Conservation (phyloP, 1,140 invertebrate species). For the Oreohelix idahoensis region DNA sequence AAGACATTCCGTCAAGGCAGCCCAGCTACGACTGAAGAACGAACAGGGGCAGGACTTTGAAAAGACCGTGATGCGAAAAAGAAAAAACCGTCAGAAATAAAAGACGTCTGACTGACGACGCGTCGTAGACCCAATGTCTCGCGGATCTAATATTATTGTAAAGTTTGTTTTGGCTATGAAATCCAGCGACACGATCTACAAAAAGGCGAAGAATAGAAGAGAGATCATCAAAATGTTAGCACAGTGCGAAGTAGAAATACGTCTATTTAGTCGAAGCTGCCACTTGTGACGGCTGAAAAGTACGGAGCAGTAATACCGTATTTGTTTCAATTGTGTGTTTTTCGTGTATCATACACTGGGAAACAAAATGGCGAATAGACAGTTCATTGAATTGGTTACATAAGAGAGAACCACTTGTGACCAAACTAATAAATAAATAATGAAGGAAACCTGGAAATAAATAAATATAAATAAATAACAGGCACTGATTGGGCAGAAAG, state of each 20-base stretch:
- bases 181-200: neutral
- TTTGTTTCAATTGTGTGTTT: slow-evolving; percentile 21
- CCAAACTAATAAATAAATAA: too few relatives aligned
- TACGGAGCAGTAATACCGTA: neutral
- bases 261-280: neutral
- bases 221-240: slow-evolving; percentile 25
- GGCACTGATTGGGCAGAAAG: too few relatives aligned
- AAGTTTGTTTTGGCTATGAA: neutral
- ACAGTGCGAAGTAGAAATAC: neutral
- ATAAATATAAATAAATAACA: too few relatives aligned
- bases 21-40: neutral
- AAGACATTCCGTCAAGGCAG: slow-evolving; percentile 35
- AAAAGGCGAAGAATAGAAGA: neutral
- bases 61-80: neutral
- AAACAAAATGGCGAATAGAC: neutral
- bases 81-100: neutral
- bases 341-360: neutral
- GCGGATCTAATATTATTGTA: neutral
- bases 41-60: neutral
- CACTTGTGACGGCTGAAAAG: neutral
- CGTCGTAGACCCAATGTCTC: neutral
- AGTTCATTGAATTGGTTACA: too few relatives aligned
- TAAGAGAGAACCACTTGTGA: too few relatives aligned
- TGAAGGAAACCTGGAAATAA: too few relatives aligned
- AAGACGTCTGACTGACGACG: neutral